phyloP scores from a whole-genome alignment of 2,888 invertebrate species.

The Bugula neritina region DNA sequence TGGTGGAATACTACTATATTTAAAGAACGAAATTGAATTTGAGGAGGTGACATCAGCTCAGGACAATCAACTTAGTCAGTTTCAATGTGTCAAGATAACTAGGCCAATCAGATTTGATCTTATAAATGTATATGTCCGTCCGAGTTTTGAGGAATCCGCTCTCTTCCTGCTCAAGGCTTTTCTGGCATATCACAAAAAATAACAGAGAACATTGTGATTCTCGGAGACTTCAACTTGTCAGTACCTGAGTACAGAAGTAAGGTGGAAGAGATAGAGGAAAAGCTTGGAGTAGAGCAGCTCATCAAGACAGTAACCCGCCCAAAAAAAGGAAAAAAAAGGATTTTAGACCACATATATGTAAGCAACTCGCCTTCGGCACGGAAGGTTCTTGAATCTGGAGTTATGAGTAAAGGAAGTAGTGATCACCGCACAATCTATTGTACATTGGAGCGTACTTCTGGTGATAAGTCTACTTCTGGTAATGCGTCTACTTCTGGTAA shows the following conservation, averaged over 20 bases:
- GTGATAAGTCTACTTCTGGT: too few relatives aligned
- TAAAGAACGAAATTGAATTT: neutral
- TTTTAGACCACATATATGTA: neutral
- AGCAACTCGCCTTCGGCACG: neutral
- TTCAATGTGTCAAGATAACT: neutral
- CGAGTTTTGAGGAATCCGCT: neutral
- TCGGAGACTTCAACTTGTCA: neutral
- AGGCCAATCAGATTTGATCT: neutral
- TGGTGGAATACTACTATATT: neutral
- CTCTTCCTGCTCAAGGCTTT: neutral
- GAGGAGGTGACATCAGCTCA: neutral
- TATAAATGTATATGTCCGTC: neutral
- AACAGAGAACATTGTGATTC: neutral
- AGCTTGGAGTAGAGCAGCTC: too few relatives aligned
- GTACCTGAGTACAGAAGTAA: too few relatives aligned
- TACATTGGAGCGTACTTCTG: too few relatives aligned
- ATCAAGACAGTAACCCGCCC: too few relatives aligned
- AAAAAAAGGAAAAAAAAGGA: too few relatives aligned
- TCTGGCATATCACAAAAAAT: too few relatives aligned
- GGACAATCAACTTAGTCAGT: neutral
- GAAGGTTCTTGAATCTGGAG: neutral
- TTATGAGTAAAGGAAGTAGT: neutral
- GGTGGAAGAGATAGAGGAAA: too few relatives aligned
- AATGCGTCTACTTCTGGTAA: too few relatives aligned
- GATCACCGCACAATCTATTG: neutral